Evolutionary conservation across 2,888 invertebrate genomes (phyloP).

Genomic region (Crepidodera aurea): DNA sequence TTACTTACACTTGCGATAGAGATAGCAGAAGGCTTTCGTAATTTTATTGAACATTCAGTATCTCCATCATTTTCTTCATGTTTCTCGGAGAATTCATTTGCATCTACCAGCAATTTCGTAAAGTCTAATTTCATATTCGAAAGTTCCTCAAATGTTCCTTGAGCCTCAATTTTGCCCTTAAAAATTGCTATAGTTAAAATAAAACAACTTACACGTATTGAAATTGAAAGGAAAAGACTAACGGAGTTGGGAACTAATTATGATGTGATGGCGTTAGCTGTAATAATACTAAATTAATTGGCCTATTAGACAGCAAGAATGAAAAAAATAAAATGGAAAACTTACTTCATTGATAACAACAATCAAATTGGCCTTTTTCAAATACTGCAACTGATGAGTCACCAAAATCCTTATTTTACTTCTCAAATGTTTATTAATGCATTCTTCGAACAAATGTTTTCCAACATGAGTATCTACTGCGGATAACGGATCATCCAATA

Average conservation of each 20-base stretch:
- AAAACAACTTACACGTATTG: no score
- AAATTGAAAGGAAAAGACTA: no score
- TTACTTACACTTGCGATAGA: conserved; percentile 7
- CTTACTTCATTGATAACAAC: conserved; percentile 65
- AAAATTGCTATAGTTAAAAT: no score
- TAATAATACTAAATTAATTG: no score
- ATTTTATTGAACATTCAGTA: not conserved
- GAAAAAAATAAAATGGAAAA: no score
- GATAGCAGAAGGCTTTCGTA: not conserved
- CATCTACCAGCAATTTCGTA: conserved; percentile 16
- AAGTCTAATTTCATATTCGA: conserved; percentile 45
- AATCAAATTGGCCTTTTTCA: conserved; percentile 66
- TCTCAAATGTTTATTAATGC: conserved; percentile 67
- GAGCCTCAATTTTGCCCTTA: conserved; percentile 61
- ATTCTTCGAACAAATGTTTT: conserved; percentile 77
- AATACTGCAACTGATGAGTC: conserved; percentile 76
- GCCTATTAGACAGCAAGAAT: no score
- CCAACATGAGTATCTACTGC: conserved; percentile 83
- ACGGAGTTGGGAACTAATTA: no score
- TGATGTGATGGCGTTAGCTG: no score
- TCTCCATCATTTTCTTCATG: conserved; percentile 5
- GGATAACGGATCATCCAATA: conserved; percentile 82
- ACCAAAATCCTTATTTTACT: conserved; percentile 71
- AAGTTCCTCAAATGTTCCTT: conserved; percentile 63
- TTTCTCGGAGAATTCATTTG: conserved; percentile 12